phyloP scores from a whole-genome alignment of 2,888 invertebrate species.

The Cristatella mucedo region DNA sequence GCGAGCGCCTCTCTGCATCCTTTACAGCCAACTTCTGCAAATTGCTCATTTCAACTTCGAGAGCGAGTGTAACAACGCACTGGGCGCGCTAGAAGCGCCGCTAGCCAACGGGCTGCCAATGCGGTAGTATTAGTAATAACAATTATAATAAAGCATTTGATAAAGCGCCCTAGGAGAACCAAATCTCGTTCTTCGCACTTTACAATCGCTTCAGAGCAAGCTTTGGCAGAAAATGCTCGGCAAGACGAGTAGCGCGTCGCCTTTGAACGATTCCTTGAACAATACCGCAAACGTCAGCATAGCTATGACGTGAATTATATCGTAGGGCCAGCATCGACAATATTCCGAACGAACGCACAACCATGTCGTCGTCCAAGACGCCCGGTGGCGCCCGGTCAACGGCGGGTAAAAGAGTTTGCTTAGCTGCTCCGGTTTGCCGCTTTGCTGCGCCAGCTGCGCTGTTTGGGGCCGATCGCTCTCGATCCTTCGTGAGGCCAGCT shows the following conservation, averaged over 20 bases:
- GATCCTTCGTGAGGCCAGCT: too few relatives aligned
- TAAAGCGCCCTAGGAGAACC: too few relatives aligned
- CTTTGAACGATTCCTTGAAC: constrained; percentile 11
- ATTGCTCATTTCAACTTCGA: constrained; percentile 31
- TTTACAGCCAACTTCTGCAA: too few relatives aligned
- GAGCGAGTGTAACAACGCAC: constrained; percentile 42
- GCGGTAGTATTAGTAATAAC: too few relatives aligned
- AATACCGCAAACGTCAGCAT: constrained; percentile 18
- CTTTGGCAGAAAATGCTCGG: constrained; percentile 21
- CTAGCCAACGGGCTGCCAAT: constrained; percentile 44
- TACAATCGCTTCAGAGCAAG: too few relatives aligned
- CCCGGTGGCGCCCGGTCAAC: constrained; percentile 14
- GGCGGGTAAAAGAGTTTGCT: not conserved
- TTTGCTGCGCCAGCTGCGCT: too few relatives aligned
- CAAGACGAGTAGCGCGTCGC: constrained; percentile 14
- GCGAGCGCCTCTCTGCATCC: too few relatives aligned
- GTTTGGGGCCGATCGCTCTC: too few relatives aligned
- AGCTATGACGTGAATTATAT: constrained; percentile 48
- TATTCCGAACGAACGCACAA: constrained; percentile 39
- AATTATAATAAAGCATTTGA: too few relatives aligned
- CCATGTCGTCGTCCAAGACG: constrained; percentile 43
- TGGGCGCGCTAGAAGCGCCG: constrained; percentile 86
- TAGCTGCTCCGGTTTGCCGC: too few relatives aligned
- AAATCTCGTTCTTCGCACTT: too few relatives aligned
- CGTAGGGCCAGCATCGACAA: constrained; percentile 16